Percentiles rank a stretch among this genome's conserved stretches.
Evolutionary conservation across 1,140 invertebrate species (phyloP).

Genomic region (Papilio polytes): DNA sequence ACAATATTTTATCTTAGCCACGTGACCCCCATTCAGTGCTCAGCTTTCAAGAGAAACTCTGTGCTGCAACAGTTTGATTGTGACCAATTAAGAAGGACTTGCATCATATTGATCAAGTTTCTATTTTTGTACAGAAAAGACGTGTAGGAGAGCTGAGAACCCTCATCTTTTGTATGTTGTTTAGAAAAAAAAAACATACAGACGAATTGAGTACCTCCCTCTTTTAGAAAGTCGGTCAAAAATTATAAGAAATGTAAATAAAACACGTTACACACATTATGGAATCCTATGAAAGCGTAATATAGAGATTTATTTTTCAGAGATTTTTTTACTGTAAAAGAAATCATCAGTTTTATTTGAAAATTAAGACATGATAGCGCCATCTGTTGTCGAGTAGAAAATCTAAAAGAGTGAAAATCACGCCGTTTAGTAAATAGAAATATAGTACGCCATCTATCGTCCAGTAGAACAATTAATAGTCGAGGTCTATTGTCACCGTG

Average conservation of each 20-base stretch:
- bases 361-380: not conserved
- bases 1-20: not conserved
- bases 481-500: not conserved
- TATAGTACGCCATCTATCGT: not conserved
- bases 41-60: not conserved
- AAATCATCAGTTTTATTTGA: not conserved
- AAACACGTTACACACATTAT: too few species aligned
- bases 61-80: not conserved
- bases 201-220: not conserved
- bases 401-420: not conserved
- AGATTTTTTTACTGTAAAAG: not conserved
- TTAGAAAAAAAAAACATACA: not conserved
- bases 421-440: too few species aligned
- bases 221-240: too few species aligned
- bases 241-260: too few species aligned
- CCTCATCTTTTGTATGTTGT: too few species aligned
- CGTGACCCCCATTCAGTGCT: conserved; percentile 10
- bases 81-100: not conserved
- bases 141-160: too few species aligned
- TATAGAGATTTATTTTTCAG: too few species aligned
- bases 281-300: too few species aligned
- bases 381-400: not conserved
- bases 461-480: not conserved
- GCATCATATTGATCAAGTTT: not conserved
- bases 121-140: conserved; percentile 1